phyloP scores from a whole-genome alignment of 2,797 vertebrate species.

The Morelia viridis region DNA sequence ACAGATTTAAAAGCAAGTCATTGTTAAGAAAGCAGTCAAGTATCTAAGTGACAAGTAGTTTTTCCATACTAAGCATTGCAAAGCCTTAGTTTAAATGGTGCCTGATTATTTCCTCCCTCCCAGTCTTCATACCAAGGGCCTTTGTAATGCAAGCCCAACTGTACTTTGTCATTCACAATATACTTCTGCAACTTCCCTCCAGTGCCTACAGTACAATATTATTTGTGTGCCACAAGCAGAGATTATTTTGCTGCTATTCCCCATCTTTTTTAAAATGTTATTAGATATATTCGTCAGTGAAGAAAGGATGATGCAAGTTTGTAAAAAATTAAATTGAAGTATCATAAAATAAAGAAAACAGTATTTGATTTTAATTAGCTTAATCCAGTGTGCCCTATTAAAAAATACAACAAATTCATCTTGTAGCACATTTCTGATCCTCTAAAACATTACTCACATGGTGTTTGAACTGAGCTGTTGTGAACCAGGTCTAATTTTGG shows the following conservation, averaged over 20 bases:
- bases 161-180: not conserved
- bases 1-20: conserved; percentile 16
- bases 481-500: not conserved
- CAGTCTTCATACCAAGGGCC: not conserved
- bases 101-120: not conserved
- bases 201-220: not conserved
- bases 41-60: not conserved
- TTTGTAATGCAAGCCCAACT: not conserved
- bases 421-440: not conserved
- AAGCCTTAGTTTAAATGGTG: not conserved
- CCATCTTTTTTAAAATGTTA: not conserved
- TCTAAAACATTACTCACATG: not conserved
- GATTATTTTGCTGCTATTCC: not conserved
- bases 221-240: not conserved
- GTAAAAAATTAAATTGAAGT: not conserved
- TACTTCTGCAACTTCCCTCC: not conserved
- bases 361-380: not conserved
- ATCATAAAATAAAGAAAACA: not conserved
- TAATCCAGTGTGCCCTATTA: not conserved
- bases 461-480: not conserved
- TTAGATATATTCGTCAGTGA: not conserved
- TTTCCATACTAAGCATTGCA: not conserved
- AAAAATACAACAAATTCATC: not conserved
- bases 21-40: not conserved
- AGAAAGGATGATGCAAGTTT: not conserved